These are phyloP conservation scores for Dissostichus mawsoni DNA, from an alignment of 2,113 vertebrate species.

Conservation along the genomic window DNA sequence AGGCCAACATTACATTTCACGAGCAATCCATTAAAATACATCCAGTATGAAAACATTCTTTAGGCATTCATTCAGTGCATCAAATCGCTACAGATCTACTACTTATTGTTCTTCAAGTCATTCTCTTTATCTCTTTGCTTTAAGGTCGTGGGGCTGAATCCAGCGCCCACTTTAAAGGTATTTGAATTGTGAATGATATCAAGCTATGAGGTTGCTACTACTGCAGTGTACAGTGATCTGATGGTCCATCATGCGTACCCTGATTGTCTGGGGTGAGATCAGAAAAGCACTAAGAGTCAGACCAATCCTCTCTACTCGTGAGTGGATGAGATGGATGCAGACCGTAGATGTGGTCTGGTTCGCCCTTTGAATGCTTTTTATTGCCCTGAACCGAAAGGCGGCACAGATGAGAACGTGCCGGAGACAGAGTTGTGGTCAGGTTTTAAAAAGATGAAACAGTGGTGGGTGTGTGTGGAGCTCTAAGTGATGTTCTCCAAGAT, in stretches of 20 bases:
- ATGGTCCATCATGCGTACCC: conserved; percentile 59
- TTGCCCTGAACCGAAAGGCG: conserved; percentile 45
- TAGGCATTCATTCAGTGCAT: conserved; percentile 73
- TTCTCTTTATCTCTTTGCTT: conserved; percentile 67
- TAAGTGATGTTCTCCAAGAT: conserved; percentile 97
- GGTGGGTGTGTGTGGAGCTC: neutral
- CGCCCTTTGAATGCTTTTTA: conserved; percentile 56
- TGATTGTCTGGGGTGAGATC: conserved; percentile 57
- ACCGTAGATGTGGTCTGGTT: conserved; percentile 50
- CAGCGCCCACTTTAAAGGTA: conserved; percentile 68
- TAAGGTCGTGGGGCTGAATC: conserved; percentile 51
- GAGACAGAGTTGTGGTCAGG: conserved; percentile 45
- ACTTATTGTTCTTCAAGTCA: conserved; percentile 58
- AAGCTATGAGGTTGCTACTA: conserved; percentile 68
- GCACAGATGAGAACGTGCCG: conserved; percentile 37
- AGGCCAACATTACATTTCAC: conserved; percentile 66
- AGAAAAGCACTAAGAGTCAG: conserved; percentile 46
- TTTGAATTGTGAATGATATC: conserved; percentile 48
- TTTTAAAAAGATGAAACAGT: conserved; percentile 12
- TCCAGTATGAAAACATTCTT: conserved; percentile 74
- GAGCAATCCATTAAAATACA: conserved; percentile 72
- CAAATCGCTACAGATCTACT: conserved; percentile 66
- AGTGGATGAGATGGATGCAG: conserved; percentile 56
- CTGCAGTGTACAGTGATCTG: conserved; percentile 50
- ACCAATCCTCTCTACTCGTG: conserved; percentile 34